phyloP scores from a whole-genome alignment of 53 echinoderm and acorn worm species.

The Glandiceps talaboti region DNA sequence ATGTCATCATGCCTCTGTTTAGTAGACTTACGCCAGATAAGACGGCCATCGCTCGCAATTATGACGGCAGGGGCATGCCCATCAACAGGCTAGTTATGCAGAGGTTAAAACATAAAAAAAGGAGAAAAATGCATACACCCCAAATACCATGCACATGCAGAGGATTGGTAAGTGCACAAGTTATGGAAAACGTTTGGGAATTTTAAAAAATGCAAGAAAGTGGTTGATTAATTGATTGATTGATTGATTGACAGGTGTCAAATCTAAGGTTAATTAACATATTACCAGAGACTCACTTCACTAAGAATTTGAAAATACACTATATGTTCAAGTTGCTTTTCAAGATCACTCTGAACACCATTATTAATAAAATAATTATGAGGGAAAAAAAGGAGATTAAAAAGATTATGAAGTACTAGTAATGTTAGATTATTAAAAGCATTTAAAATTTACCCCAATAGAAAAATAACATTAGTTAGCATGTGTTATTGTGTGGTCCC shows the following conservation, averaged over 20 bases:
- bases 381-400: no score
- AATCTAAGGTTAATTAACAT: no score
- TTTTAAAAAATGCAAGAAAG: no score
- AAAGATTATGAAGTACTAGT: no score
- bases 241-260: no score
- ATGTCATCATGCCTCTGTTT: conserved; percentile 96
- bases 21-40: conserved; percentile 95
- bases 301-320: not conserved
- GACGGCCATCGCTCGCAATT: conserved; percentile 92
- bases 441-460: no score
- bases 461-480: no score
- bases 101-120: not conserved
- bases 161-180: not conserved
- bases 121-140: not conserved
- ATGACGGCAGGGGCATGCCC: conserved; percentile 7
- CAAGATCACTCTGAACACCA: not conserved
- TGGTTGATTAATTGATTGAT: no score
- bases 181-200: no score
- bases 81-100: not conserved
- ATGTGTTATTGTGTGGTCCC: no score
- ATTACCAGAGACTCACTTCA: not conserved
- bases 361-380: no score
- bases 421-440: no score
- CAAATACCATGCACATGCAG: not conserved
- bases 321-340: not conserved